Percentiles rank a stretch among this genome's conserved stretches.
These are phyloP conservation scores for Allophyes oxyacanthae DNA, from an alignment of 2,888 invertebrate genomes.

Conservation along the genomic window DNA sequence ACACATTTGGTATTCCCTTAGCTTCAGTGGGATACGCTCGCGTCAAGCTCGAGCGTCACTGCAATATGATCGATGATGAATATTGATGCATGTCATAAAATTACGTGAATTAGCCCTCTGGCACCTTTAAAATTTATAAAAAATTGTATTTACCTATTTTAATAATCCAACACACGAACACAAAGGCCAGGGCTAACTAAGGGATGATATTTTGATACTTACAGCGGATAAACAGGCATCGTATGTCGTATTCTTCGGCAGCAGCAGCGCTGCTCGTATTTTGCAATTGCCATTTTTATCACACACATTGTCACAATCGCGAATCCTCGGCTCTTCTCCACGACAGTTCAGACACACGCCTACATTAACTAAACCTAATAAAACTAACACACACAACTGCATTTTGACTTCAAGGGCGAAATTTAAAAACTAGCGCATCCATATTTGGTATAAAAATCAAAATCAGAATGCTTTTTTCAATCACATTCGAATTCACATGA, in stretches of 20 bases:
- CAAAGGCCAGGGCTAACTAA: too few species aligned
- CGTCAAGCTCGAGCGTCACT: too few species aligned
- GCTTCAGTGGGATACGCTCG: too few species aligned
- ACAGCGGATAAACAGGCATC: slow-evolving; percentile 88
- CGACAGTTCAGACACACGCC: slow-evolving; percentile 76
- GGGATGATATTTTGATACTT: slow-evolving; percentile 58
- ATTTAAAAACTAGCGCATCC: slow-evolving; percentile 10
- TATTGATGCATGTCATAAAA: too few species aligned
- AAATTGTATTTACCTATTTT: too few species aligned
- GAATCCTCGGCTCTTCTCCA: slow-evolving; percentile 71
- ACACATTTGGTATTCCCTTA: too few species aligned
- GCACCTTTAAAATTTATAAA: too few species aligned
- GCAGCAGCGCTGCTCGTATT: slow-evolving; percentile 90
- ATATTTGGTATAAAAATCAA: slow-evolving; percentile 12
- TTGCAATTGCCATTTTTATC: slow-evolving; percentile 86
- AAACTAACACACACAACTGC: slow-evolving; percentile 65
- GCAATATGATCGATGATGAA: too few species aligned
- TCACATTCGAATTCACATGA: not conserved
- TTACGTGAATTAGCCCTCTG: too few species aligned
- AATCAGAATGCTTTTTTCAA: not conserved
- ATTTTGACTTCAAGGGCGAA: slow-evolving; percentile 60
- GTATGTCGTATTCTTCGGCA: slow-evolving; percentile 89
- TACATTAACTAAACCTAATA: slow-evolving; percentile 63
- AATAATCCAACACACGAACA: too few species aligned
- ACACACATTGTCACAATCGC: slow-evolving; percentile 86